Base-by-base conservation (phyloP, 2,797 vertebrate genomes). In the Onychomys torridus region DNA sequence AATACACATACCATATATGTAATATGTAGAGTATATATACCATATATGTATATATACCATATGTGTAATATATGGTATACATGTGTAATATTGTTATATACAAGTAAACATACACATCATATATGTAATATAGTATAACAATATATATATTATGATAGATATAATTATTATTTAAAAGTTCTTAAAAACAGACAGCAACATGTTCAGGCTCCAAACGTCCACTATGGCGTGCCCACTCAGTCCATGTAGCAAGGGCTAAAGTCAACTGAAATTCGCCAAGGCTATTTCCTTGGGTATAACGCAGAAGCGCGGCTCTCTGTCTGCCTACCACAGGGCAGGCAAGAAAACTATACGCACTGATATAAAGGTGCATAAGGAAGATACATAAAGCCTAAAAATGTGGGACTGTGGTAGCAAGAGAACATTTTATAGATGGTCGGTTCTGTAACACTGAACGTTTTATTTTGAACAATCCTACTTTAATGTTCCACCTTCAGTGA, bases 81-180 rank as follows among this genome's bases (percentile, higher is more conserved):
- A 0, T 55, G 52, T 55, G 4, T 55, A 55, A 55, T 55, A 55
- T 52, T 52, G 16, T 55, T 55, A 16, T 17, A 55, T 55, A 17
- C 17, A 55, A 55, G 52, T 55, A 55, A 55, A 55, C 5, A 55
- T 55, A 55, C 14, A 17, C 14, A 55, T 17, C 52, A 55, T 16
- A 55, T 55, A 55, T 55, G 52, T 55, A 55, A 55, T 16, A 67
- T 57, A 25, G 52, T 32, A 79, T 55, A 37, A 79, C 5, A 79
- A 55, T 14, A 23, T 29, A 49, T 3, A 76, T 3, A 46, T 7
- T 23, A 69, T 69, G 7, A 55, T 16, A 16, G 71, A 61, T 29
- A 7, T 71, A 86, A 40, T 69, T 63, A 89, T 65, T 19, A 94
- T 55, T 91, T 40, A 55, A 87, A 96, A 94, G 49, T 61, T 46